Conservation (phyloP, 2,888 invertebrate species). For the Notodonta dromedarius region DNA sequence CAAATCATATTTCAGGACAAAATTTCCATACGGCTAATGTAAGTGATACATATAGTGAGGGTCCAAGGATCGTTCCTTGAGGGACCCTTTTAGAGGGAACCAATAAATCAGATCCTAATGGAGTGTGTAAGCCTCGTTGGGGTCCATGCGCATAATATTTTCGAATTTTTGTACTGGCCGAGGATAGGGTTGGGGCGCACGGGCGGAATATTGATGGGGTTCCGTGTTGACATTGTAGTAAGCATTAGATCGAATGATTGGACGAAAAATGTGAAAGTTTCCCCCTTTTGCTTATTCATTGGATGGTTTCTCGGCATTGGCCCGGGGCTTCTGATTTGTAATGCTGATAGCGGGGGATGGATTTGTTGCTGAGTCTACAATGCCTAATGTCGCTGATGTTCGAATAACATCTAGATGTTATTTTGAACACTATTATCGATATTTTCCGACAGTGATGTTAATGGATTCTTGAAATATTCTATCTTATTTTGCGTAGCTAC, state of each 20-base stretch:
- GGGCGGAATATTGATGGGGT: constrained; percentile 56
- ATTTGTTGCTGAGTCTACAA: background rate
- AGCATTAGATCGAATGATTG: constrained; percentile 50
- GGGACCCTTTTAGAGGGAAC: constrained; percentile 78
- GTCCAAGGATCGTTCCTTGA: constrained; percentile 70
- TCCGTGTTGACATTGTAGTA: constrained; percentile 53
- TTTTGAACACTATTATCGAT: background rate
- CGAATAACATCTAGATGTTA: background rate
- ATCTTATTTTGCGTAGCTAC: no score
- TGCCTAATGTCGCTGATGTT: background rate
- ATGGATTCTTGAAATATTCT: no score
- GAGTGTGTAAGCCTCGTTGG: constrained; percentile 66
- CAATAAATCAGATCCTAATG: constrained; percentile 80
- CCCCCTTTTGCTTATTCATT: constrained; percentile 31
- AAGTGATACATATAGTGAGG: constrained; percentile 70
- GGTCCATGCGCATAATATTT: constrained; percentile 70
- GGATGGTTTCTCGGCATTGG: constrained; percentile 20
- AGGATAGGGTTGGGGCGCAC: constrained; percentile 47
- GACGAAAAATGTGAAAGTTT: constrained; percentile 28
- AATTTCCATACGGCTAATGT: constrained; percentile 78
- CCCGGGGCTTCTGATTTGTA: constrained; percentile 21
- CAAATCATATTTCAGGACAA: constrained; percentile 66
- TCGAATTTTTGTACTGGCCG: constrained; percentile 66
- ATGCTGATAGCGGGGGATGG: constrained; percentile 16
- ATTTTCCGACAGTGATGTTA: background rate